Conservation (phyloP, 2,113 vertebrate genomes). For the Pelobates fuscus region DNA sequence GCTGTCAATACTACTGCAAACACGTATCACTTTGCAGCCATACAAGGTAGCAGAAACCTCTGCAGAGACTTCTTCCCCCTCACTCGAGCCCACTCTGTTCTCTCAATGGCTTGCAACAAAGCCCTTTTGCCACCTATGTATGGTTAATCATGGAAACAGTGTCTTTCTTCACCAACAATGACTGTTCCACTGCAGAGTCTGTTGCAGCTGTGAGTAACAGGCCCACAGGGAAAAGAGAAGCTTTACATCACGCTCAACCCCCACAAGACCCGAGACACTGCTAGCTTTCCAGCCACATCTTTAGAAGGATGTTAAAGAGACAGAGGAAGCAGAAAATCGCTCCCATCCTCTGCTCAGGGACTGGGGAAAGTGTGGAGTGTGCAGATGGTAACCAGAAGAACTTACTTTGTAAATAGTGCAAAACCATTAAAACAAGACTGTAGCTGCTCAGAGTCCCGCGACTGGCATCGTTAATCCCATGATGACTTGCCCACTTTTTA, state of each 20-base stretch:
- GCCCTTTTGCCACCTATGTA: constrained; percentile 20
- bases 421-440: constrained; percentile 91
- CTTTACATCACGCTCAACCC: constrained; percentile 22
- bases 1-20: neutral
- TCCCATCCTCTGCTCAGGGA: too few species aligned
- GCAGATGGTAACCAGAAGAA: too few species aligned
- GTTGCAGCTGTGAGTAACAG: constrained; percentile 38
- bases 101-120: constrained; percentile 15
- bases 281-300: neutral
- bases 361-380: too few species aligned
- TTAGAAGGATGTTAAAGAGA: neutral
- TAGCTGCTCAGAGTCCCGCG: constrained; percentile 96
- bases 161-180: constrained; percentile 27
- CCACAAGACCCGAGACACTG: constrained; percentile 19
- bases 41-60: neutral
- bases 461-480: constrained; percentile 93
- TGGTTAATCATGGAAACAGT: constrained; percentile 31
- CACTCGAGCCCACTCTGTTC: constrained; percentile 33
- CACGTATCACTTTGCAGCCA: neutral
- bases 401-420: constrained; percentile 98
- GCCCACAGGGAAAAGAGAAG: constrained; percentile 33
- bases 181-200: constrained; percentile 21
- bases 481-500: constrained; percentile 92
- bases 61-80: constrained; percentile 39
- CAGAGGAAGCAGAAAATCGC: neutral